Percentiles rank a stretch among this genome's conserved stretches.
Conservation (phyloP, 2,113 vertebrate species). For the Mungos mungo region DNA sequence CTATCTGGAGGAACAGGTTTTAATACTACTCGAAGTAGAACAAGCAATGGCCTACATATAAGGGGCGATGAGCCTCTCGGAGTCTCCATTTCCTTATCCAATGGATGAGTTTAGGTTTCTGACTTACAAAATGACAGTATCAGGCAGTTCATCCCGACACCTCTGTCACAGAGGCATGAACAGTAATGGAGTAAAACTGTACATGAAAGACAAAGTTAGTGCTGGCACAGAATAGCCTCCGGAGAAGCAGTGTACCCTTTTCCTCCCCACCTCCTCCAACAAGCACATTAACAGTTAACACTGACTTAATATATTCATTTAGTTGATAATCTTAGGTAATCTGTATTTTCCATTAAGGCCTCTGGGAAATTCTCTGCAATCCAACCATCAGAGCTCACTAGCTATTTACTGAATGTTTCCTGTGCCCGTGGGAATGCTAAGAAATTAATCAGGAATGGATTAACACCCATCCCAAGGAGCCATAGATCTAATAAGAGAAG, state of each 20-base stretch:
- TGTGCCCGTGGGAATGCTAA: background rate
- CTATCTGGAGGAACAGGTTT: background rate
- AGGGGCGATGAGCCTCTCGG: background rate
- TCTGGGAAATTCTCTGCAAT: background rate
- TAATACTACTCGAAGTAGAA: background rate
- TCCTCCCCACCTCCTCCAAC: background rate
- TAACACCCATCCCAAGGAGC: background rate
- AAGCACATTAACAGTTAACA: background rate
- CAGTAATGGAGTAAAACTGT: background rate
- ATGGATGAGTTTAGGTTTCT: background rate
- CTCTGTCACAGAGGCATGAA: background rate
- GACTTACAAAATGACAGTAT: background rate
- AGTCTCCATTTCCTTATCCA: background rate
- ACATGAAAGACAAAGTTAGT: accelerated
- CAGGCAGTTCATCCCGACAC: background rate
- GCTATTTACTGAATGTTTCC: background rate
- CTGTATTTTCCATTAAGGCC: background rate
- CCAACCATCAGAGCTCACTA: background rate
- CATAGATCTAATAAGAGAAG: background rate
- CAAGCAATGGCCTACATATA: background rate
- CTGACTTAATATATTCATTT: background rate
- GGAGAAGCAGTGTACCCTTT: background rate
- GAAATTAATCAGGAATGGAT: background rate
- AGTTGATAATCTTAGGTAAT: background rate
- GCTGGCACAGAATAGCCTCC: background rate